These are phyloP conservation scores for Cyphomyrus plagiostoma DNA, from an alignment of 2,113 vertebrate species.

Conservation along the genomic window DNA sequence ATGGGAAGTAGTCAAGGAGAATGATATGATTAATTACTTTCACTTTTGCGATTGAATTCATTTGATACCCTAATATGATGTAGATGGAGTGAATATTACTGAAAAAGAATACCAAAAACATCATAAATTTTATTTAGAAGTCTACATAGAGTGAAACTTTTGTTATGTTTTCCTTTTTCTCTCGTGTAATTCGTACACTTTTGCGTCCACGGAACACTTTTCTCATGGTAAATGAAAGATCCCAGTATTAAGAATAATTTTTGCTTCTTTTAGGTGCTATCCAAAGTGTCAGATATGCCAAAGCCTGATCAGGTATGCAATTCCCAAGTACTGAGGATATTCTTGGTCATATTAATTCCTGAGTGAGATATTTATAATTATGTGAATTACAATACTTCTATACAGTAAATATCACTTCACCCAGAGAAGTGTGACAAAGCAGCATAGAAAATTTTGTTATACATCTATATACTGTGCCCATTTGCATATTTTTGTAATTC, in stretches of 20 bases:
- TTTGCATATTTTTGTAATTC: neutral
- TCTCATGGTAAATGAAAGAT: neutral
- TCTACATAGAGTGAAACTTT: neutral
- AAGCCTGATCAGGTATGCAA: slow-evolving; percentile 82
- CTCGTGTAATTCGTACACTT: neutral
- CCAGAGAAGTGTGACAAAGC: neutral
- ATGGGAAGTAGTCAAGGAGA: neutral
- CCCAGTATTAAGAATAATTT: slow-evolving; percentile 6
- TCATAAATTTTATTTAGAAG: neutral
- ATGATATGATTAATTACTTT: neutral
- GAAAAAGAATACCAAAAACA: neutral
- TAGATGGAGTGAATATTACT: neutral
- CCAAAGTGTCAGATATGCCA: slow-evolving; percentile 85
- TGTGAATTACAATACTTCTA: neutral
- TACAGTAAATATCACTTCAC: neutral
- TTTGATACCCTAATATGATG: neutral
- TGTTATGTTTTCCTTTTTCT: neutral
- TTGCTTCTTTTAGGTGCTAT: slow-evolving; percentile 68
- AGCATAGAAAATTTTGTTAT: neutral
- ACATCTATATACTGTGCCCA: neutral
- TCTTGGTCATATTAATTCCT: neutral
- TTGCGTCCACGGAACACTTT: neutral
- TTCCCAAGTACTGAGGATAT: neutral
- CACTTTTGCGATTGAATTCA: neutral
- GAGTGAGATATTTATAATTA: neutral